Base-by-base conservation (phyloP, 37 sponge, comb jelly and placozoan species). In the Crambe crambe region DNA sequence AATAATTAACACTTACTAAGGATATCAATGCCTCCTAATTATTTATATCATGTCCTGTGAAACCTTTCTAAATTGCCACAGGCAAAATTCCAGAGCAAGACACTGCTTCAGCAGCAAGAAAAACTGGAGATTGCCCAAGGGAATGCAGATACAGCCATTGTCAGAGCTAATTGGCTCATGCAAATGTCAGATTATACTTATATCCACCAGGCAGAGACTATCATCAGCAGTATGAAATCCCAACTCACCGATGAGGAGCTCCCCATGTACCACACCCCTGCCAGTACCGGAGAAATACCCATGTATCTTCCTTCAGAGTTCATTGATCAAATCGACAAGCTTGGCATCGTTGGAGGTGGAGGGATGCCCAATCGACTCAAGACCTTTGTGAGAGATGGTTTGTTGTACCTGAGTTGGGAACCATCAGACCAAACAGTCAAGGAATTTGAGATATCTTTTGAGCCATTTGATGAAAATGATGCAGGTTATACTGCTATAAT, bases 181-280 rank as follows among this genome's bases (percentile, higher is more conserved):
- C 88, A 87, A 32, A 81, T 81, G 82, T 47, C 75, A 12, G 88
- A 87, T 78, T 87, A 81, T 65, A 87, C 56, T 63, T 37, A 76
- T 27, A 56, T 87, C 15, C 88, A 81, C 65, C 80, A 77, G 44
- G 82, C 82, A 22, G 82, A 82, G 23, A 30, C 18, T 30, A 70
- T 77, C 72, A 58, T 87, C 21, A 56, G 3, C 43, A 39, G 25
- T 38, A 87, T 87, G 88, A 69, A 58, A 25, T 38, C 25, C 23
- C 88, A 87, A 44, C 68, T 87, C 3, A 23, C 37, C 0, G 77
- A 87, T 22, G 72, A 76, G 60, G 72, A 81, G 25, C 36, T 58
- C 6, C 77, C 82, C 20, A 34, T 76, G 31, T 81, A 71, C 27
- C 62, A 87, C 41, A 69, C 26, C 21, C 78, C 82, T 2, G 59